Conservation (phyloP, 2,888 invertebrate genomes). For the Eucera pruinosa region DNA sequence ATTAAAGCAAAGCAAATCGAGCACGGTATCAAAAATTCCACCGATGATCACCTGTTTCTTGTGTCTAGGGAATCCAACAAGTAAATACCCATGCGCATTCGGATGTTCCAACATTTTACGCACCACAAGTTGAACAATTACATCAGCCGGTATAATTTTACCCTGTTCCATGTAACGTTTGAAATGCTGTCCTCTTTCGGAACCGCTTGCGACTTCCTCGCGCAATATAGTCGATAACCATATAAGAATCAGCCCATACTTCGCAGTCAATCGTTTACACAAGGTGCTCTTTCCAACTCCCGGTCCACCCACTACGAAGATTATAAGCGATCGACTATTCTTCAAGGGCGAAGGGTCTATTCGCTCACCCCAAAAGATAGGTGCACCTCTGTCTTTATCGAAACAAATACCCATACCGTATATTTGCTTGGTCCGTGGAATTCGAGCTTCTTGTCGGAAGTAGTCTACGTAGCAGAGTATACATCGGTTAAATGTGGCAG, state of each 20-base stretch:
- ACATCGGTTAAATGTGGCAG: constrained; percentile 9
- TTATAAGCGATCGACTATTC: constrained; percentile 54
- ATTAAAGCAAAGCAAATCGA: not conserved
- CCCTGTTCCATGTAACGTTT: constrained; percentile 66
- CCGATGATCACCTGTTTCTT: constrained; percentile 63
- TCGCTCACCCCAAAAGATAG: not conserved
- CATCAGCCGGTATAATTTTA: constrained; percentile 62
- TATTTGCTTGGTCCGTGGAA: not conserved
- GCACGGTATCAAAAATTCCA: no score
- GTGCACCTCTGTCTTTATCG: not conserved
- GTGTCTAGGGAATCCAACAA: constrained; percentile 71
- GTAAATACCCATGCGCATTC: constrained; percentile 64
- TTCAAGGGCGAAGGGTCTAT: constrained; percentile 21
- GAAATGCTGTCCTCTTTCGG: constrained; percentile 53
- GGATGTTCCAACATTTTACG: constrained; percentile 64
- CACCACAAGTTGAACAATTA: constrained; percentile 65
- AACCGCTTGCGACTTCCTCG: constrained; percentile 53
- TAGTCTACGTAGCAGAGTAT: not conserved
- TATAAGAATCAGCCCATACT: constrained; percentile 64
- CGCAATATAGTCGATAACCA: constrained; percentile 62
- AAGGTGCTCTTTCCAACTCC: constrained; percentile 66
- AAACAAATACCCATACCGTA: constrained; percentile 34
- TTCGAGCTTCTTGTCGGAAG: not conserved
- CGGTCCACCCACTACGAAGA: constrained; percentile 72
- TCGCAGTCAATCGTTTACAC: constrained; percentile 60